A percentile compares a stretch with the other conserved stretches of the same genome.
Conservation (phyloP, 2,888 invertebrate genomes). For the Agrilus cyanescens region DNA sequence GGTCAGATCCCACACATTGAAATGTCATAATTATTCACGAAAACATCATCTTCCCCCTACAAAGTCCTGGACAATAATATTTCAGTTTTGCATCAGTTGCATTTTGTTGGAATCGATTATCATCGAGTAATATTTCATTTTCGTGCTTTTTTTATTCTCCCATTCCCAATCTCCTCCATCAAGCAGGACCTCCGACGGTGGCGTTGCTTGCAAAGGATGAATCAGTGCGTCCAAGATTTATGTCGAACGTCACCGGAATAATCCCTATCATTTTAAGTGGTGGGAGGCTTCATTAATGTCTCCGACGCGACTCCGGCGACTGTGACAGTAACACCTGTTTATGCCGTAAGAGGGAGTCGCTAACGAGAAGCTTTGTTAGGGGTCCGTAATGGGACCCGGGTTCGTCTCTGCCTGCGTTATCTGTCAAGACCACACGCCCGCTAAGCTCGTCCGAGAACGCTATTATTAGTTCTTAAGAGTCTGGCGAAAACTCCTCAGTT, state of each 20-base stretch:
- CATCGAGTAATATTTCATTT: too few relatives aligned
- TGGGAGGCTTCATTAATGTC: constrained; percentile 24
- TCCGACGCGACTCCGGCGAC: constrained; percentile 18
- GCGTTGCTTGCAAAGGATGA: too few relatives aligned
- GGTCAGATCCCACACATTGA: too few relatives aligned
- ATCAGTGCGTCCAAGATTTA: constrained; percentile 25
- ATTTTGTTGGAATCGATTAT: too few relatives aligned
- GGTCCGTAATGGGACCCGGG: constrained; percentile 28
- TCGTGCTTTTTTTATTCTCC: too few relatives aligned
- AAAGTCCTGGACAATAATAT: too few relatives aligned
- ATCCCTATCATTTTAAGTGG: constrained; percentile 16
- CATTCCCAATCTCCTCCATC: too few relatives aligned
- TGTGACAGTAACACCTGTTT: constrained; percentile 33
- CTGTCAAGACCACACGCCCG: constrained; percentile 32
- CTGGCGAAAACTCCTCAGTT: too few relatives aligned
- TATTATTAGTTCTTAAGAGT: constrained; percentile 12
- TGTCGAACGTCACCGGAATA: constrained; percentile 14
- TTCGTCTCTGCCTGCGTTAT: constrained; percentile 22
- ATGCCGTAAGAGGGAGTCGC: constrained; percentile 21
- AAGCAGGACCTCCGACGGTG: too few relatives aligned
- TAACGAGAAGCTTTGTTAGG: constrained; percentile 30
- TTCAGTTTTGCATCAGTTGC: too few relatives aligned
- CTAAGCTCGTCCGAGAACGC: constrained; percentile 13
- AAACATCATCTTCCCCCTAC: too few relatives aligned
- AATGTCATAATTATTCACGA: too few relatives aligned